Conservation (phyloP, 2,888 invertebrate species). For the Brenthis daphne region DNA sequence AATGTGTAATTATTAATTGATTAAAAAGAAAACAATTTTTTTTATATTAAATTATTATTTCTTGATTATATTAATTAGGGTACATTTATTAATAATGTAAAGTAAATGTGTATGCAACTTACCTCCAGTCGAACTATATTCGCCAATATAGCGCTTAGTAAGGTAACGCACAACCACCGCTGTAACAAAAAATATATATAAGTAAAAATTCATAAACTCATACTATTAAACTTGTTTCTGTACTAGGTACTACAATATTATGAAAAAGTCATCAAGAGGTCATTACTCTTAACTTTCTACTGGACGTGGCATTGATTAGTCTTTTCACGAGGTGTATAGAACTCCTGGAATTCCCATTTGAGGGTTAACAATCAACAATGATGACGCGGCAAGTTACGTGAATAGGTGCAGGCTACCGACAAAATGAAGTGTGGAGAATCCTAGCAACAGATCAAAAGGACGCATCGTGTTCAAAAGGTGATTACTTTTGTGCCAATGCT, state of each 20-base stretch:
- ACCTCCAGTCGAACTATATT: constrained; percentile 91
- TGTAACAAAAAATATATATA: constrained; percentile 80
- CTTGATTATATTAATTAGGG: too few species aligned
- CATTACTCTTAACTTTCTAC: constrained; percentile 73
- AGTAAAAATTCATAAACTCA: constrained; percentile 38
- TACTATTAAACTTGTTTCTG: neutral
- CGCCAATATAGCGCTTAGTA: constrained; percentile 90
- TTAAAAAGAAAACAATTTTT: constrained; percentile 14
- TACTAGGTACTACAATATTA: constrained; percentile 33
- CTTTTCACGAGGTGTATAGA: constrained; percentile 56
- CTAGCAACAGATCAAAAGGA: constrained; percentile 65
- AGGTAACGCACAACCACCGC: constrained; percentile 90
- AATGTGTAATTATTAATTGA: constrained; percentile 8
- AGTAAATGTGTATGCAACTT: constrained; percentile 59
- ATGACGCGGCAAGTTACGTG: constrained; percentile 68
- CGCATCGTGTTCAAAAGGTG: constrained; percentile 66
- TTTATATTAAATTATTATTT: too few species aligned
- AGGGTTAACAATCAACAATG: constrained; percentile 68
- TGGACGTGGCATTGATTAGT: constrained; percentile 62
- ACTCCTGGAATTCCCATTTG: constrained; percentile 69
- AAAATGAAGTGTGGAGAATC: constrained; percentile 71
- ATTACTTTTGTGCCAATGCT: constrained; percentile 57
- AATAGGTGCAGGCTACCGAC: constrained; percentile 68
- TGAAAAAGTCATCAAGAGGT: constrained; percentile 57
- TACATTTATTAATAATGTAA: neutral